Evolutionary conservation across 2,797 vertebrate genomes (phyloP), one percentile per base, ranked within the genome.

Genomic region (Acipenser transmontanus): DNA sequence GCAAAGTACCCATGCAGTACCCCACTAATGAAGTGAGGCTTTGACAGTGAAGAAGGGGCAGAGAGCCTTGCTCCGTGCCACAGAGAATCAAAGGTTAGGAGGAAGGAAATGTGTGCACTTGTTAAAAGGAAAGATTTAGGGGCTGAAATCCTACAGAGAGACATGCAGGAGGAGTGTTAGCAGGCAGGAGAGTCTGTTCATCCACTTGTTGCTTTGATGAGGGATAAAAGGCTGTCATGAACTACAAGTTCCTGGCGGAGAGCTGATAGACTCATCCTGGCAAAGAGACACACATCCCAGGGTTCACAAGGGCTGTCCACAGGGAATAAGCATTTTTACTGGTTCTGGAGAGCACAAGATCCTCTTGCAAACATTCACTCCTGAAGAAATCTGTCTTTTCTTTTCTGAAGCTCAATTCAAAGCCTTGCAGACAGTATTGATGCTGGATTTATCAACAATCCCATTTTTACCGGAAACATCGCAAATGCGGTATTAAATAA

Each of bases 141-240:
- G 79, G 83, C 68, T 65, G 74, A 77, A 65, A 73, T 87, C 87
- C 82, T 68, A 69, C 72, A 84, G 91, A 89, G 81, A 71, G 73
- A 81, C 77, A 62, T 71, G 81, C 72, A 75, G 75, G 82, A 80
- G 65, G 67, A 75, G 79, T 72, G 62, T 80, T 83, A 74, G 80
- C 77, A 63, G 72, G 75, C 78, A 70, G 64, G 80, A 81, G 81
- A 81, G 84, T 89, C 91, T 93, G 88, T 83, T 92, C 85, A 87
- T 93, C 82, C 85, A 93, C 93, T 94, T 96, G 94, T 91, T 91
- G 92, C 90, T 91, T 91, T 93, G 88, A 89, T 92, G 88, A 78
- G 12, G 76, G 91, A 91, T 93, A 85, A 93, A 94, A 93, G 90
- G 82, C 84, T 85, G 85, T 88, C 87, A 80, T 78, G 86, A 88